phyloP scores from a whole-genome alignment of 2,113 vertebrate species.

The Ellobius talpinus region DNA sequence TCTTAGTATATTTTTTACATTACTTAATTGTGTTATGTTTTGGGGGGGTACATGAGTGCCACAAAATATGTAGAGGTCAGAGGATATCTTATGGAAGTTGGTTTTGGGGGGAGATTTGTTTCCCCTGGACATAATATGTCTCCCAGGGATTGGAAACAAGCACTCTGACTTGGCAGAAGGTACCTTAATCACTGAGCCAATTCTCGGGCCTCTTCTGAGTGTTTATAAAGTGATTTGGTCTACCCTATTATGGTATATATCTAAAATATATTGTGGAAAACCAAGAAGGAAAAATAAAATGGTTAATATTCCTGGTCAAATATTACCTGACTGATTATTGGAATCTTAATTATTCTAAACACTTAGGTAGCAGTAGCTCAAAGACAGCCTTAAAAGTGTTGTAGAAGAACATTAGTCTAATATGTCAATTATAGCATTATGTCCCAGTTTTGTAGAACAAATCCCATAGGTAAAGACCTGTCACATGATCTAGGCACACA shows the following conservation, averaged over 20 bases:
- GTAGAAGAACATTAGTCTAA: conserved; percentile 49
- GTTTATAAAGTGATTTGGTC: not conserved
- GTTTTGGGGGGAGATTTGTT: too few relatives aligned
- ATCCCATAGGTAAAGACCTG: conserved; percentile 37
- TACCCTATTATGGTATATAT: not conserved
- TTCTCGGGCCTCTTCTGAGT: too few relatives aligned
- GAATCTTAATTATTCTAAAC: not conserved
- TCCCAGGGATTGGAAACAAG: not conserved
- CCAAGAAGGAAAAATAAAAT: not conserved
- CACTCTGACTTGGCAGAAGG: not conserved
- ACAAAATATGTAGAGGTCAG: not conserved
- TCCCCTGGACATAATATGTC: accelerated
- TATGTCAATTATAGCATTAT: not conserved
- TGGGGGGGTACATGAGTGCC: too few relatives aligned
- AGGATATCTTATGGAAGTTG: not conserved
- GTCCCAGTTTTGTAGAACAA: conserved; percentile 60
- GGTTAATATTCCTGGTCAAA: not conserved
- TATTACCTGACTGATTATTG: not conserved
- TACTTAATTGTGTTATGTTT: not conserved
- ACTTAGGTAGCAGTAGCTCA: not conserved
- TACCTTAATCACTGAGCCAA: not conserved
- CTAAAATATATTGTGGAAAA: not conserved
- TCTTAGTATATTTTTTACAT: not conserved
- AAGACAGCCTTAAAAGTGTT: conserved; percentile 20
- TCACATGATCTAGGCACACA: conserved; percentile 64